Evolutionary conservation across 2,797 vertebrate species (phyloP).

Genomic region (Myoxocephalus aenaeus): DNA sequence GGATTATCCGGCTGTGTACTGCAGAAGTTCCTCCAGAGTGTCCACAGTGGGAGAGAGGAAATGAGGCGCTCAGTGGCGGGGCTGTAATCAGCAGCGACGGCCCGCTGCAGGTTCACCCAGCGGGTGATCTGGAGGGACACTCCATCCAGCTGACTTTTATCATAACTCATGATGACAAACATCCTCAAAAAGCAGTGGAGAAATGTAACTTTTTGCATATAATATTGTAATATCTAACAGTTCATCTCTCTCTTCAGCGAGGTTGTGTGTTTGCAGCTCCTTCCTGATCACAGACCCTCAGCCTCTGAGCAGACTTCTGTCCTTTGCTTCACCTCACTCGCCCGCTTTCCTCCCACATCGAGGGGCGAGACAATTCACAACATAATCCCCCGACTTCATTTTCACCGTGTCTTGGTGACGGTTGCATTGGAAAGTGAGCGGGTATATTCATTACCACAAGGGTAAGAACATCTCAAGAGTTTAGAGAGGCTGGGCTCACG

Average conservation of each 20-base stretch:
- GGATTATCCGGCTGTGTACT: slow-evolving; percentile 50
- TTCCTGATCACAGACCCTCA: slow-evolving; percentile 28
- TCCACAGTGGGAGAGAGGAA: slow-evolving; percentile 57
- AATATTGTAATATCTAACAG: slow-evolving; percentile 3
- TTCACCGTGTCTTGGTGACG: slow-evolving; percentile 26
- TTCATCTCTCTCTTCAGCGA: slow-evolving; percentile 28
- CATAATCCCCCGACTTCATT: slow-evolving; percentile 44
- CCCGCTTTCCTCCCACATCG: background rate
- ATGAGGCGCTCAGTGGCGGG: slow-evolving; percentile 57
- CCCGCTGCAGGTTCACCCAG: slow-evolving; percentile 21
- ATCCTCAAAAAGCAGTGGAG: background rate
- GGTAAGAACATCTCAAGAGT: background rate
- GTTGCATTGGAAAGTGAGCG: slow-evolving; percentile 2
- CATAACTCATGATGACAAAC: background rate
- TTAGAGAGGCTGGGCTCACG: background rate
- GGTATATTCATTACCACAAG: slow-evolving; percentile 25
- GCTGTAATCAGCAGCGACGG: slow-evolving; percentile 50
- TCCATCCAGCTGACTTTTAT: background rate
- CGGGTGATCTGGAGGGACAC: slow-evolving; percentile 42
- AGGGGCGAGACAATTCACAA: slow-evolving; percentile 28
- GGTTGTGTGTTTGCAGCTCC: slow-evolving; percentile 32
- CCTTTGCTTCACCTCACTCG: slow-evolving; percentile 64
- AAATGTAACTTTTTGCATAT: background rate
- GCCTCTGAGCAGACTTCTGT: slow-evolving; percentile 46
- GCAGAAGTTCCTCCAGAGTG: slow-evolving; percentile 53